These are phyloP conservation scores for Phallusia fumigata DNA, from an alignment of 23 tunicate species.

Conservation along the genomic window DNA sequence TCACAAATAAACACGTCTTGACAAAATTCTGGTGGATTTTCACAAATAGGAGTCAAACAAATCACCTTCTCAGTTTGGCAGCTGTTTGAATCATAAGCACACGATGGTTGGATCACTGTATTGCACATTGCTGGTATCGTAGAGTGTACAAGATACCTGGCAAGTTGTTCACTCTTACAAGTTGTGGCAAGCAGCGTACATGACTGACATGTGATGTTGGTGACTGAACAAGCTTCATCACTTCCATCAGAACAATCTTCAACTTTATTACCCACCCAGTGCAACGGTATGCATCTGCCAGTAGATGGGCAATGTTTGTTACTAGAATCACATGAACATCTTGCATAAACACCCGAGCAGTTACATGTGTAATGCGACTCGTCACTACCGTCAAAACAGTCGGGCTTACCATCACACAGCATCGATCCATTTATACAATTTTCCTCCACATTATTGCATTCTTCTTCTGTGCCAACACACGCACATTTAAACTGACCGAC, in stretches of 20 bases:
- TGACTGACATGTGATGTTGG: background rate
- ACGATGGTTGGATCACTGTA: background rate
- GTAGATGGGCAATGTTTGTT: too few relatives aligned
- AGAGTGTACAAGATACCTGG: background rate
- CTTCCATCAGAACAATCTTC: background rate
- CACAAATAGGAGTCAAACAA: background rate
- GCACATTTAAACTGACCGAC: background rate
- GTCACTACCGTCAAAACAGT: slow-evolving; percentile 5
- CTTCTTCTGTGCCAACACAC: background rate
- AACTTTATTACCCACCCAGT: background rate
- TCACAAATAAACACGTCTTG: background rate
- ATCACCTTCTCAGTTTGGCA: background rate
- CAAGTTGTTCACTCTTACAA: background rate
- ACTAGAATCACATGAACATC: background rate
- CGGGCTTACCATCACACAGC: background rate
- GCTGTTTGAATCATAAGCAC: background rate
- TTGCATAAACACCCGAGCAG: background rate
- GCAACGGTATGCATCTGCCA: background rate
- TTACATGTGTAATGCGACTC: background rate
- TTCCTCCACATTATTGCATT: background rate
- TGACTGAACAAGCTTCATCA: background rate
- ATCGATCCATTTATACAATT: background rate
- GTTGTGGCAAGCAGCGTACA: background rate
- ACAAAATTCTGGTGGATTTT: background rate
- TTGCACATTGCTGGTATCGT: background rate